phyloP scores from a whole-genome alignment of 1,140 invertebrate species.

The Whitmania pigra region DNA sequence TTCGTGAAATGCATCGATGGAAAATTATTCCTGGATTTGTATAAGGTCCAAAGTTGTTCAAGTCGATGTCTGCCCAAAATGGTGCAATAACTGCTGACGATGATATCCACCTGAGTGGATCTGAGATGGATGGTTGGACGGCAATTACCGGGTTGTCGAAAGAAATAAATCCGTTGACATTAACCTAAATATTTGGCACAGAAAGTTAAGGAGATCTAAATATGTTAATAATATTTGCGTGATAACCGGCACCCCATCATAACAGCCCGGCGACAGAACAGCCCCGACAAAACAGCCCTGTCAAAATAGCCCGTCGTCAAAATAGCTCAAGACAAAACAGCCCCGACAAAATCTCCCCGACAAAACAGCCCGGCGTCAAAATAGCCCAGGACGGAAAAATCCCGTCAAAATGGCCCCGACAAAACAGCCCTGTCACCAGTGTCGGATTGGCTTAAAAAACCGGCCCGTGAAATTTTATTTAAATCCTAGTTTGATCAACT shows the following conservation, averaged over 20 bases:
- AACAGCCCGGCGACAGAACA: too few species aligned
- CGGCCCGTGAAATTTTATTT: too few species aligned
- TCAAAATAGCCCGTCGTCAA: too few species aligned
- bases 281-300: too few species aligned
- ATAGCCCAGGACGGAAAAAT: too few species aligned
- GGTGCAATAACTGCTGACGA: background rate
- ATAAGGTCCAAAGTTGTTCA: background rate
- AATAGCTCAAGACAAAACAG: too few species aligned
- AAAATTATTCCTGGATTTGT: background rate
- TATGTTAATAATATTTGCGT: background rate
- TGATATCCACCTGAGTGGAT: background rate
- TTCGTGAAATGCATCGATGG: background rate
- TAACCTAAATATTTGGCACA: background rate
- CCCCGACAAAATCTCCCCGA: too few species aligned
- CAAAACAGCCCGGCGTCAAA: too few species aligned
- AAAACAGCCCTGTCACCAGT: too few species aligned
- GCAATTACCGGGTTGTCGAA: background rate
- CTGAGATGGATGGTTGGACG: background rate
- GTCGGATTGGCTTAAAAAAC: too few species aligned
- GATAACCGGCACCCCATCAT: too few species aligned
- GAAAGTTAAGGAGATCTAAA: background rate
- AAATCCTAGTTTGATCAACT: too few species aligned
- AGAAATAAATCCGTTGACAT: background rate
- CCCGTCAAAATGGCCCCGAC: background rate
- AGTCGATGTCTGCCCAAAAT: conserved; percentile 10